Conservation (phyloP, 2,888 invertebrate genomes). For the Hipparchia semele region DNA sequence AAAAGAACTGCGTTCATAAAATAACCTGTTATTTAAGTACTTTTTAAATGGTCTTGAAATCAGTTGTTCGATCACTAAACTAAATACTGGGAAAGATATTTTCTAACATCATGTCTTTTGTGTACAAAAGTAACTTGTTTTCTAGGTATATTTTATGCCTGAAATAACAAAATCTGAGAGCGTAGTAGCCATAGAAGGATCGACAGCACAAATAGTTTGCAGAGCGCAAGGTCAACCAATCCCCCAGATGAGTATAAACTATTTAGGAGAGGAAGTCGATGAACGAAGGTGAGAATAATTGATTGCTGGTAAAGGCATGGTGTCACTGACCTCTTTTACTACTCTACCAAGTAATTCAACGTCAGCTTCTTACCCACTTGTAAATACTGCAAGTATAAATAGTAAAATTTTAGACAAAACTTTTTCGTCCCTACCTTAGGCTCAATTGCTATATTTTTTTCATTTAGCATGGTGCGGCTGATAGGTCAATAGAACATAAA, state of each 20-base stretch:
- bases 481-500: no score
- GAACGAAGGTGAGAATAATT: constrained; percentile 49
- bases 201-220: constrained; percentile 55
- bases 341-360: no score
- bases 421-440: no score
- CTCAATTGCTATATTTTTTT: no score
- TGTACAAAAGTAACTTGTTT: not conserved
- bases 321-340: no score
- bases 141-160: constrained; percentile 62
- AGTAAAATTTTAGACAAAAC: no score
- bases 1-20: no score
- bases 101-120: not conserved
- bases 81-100: not conserved
- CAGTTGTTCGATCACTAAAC: no score
- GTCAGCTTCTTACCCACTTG: no score
- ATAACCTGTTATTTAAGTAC: not conserved
- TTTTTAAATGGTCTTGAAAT: not conserved
- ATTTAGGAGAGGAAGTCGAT: constrained; percentile 48
- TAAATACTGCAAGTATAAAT: no score
- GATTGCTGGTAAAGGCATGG: not conserved
- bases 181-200: constrained; percentile 56
- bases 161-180: constrained; percentile 56
- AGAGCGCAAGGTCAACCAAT: constrained; percentile 59
- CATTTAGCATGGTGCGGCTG: no score
- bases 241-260: constrained; percentile 58